These are phyloP conservation scores for Anagrus nilaparvatae DNA, from an alignment of 1,140 invertebrate species.

Conservation along the genomic window DNA sequence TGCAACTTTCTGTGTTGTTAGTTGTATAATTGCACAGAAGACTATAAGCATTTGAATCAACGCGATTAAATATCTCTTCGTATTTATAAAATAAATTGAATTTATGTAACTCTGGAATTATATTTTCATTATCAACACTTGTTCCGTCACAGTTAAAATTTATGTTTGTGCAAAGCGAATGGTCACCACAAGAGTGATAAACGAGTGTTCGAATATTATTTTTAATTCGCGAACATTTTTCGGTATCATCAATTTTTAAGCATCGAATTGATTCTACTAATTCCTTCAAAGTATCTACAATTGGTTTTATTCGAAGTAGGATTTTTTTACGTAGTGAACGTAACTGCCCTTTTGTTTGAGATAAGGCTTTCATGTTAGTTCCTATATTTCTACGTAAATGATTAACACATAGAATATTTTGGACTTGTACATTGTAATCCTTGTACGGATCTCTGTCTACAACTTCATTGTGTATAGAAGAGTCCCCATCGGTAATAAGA, in stretches of 20 bases:
- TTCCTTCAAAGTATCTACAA: background rate
- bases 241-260: background rate
- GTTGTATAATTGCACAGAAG: background rate
- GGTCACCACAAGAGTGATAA: slow-evolving; percentile 1
- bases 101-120: background rate
- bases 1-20: background rate
- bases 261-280: background rate
- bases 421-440: background rate
- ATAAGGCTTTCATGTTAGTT: background rate
- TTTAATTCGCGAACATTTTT: background rate
- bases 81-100: background rate
- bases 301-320: background rate
- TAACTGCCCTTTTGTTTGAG: slow-evolving; percentile 1
- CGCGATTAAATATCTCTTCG: background rate
- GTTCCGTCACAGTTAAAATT: background rate
- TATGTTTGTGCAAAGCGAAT: background rate
- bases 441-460: background rate
- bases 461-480: background rate
- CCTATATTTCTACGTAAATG: slow-evolving; percentile 1
- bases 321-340: background rate
- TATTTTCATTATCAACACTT: background rate
- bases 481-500: slow-evolving; percentile 4
- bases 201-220: background rate
- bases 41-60: background rate
- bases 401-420: slow-evolving; percentile 5